phyloP scores from a whole-genome alignment of 2,797 vertebrate genomes.

The Myotis myotis region DNA sequence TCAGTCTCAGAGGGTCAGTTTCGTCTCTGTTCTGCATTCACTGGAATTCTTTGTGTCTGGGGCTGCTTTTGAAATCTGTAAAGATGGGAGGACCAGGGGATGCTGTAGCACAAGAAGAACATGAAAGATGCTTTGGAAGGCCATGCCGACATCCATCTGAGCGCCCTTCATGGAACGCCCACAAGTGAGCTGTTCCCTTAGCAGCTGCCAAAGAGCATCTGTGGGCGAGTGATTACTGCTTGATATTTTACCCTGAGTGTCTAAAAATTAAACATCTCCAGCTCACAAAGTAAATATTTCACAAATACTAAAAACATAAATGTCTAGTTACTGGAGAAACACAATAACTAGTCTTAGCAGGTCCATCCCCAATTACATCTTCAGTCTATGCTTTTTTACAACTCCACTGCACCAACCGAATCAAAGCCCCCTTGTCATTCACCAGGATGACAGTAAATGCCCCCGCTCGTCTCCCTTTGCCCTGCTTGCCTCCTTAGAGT shows the following conservation, averaged over 20 bases:
- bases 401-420: too few relatives aligned
- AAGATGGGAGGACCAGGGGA: not conserved
- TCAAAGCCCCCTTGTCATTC: accelerated
- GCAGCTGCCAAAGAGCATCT: not conserved
- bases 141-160: not conserved
- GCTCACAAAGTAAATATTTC: not conserved
- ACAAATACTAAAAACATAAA: not conserved
- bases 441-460: not conserved
- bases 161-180: not conserved
- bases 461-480: not conserved
- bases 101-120: not conserved
- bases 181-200: not conserved
- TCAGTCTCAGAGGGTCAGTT: not conserved
- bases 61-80: not conserved
- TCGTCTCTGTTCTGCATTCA: not conserved
- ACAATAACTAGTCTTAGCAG: not conserved
- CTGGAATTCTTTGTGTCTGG: not conserved
- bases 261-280: not conserved
- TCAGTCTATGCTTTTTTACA: not conserved
- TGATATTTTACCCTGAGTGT: not conserved
- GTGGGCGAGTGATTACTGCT: not conserved
- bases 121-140: not conserved
- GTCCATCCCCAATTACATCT: not conserved
- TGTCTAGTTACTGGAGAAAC: not conserved
- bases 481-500: not conserved